These are phyloP conservation scores for Poeciliopsis gracilis DNA, from an alignment of 2,797 vertebrate genomes.

Conservation along the genomic window DNA sequence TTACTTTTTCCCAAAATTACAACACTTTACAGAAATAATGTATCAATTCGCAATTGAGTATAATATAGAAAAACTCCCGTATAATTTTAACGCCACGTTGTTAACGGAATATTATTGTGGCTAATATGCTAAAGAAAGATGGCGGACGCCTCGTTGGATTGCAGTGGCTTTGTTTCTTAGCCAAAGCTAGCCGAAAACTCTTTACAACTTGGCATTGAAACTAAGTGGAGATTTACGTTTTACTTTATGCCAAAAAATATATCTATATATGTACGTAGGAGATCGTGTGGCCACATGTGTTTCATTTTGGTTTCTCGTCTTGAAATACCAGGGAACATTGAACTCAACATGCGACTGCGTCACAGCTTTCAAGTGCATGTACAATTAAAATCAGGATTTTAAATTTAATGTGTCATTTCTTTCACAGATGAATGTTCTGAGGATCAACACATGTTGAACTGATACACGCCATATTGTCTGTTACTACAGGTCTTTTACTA, in stretches of 20 bases:
- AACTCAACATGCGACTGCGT: too few relatives aligned
- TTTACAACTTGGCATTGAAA: neutral
- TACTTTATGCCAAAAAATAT: neutral
- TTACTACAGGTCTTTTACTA: too few relatives aligned
- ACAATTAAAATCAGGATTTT: too few relatives aligned
- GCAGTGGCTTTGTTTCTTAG: neutral
- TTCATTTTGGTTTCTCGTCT: too few relatives aligned
- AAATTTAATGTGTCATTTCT: too few relatives aligned
- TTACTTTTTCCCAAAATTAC: neutral
- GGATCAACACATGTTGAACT: too few relatives aligned
- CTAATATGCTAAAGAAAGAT: constrained; percentile 1
- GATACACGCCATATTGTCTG: too few relatives aligned
- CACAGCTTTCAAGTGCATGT: too few relatives aligned
- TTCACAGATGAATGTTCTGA: too few relatives aligned
- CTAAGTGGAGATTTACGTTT: neutral
- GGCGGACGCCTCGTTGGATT: neutral
- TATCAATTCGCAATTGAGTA: neutral
- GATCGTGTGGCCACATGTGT: too few relatives aligned
- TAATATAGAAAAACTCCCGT: neutral
- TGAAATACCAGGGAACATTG: too few relatives aligned
- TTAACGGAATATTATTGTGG: neutral
- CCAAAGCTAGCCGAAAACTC: neutral
- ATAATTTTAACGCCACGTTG: neutral
- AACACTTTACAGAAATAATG: neutral
- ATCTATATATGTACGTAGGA: too few relatives aligned